Base-by-base conservation (phyloP, 2,888 invertebrate species). In the Hirtodrosophila alboralis region DNA sequence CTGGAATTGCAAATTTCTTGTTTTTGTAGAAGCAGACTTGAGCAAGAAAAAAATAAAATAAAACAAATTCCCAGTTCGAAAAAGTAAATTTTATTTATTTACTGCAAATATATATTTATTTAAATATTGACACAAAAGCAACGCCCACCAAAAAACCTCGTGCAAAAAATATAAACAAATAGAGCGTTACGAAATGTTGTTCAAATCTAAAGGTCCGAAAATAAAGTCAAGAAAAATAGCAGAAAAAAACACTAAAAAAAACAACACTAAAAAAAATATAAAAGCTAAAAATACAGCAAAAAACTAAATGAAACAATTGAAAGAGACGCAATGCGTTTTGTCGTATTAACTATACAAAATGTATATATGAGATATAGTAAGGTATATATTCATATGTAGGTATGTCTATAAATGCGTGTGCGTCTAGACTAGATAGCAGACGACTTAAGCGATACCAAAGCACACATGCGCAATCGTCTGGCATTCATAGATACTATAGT, bases 351-450 rank as follows among this genome's bases (percentile, higher is more conserved):
- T 43, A n/a, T 31, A 28, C 21, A 18, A n/a, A 36, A 52, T 48
- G 51, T 64, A 58, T 13, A n/a, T 40, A 44, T 21, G 21, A 44
- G 34, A 53, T 31, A 65, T 34, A 31, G 4, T 18, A 44, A 34
- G 30, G 36, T 31, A 41, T n/a, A n/a, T n/a, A n/a, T n/a, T n/a
- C n/a, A 18, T 47, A 37, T 9, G 21, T 34, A 49, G 37, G n/a
- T 49, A 38, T 43, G 27, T 56, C 31, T 37, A 47, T 38, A 40
- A 58, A 52, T 61, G 63, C 61, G 67, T 70, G 66, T 70, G 59
- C 67, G 88, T 88, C 88, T 88, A 88, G 88, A 88, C 88, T 78
- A 86, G 87, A 87, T 84, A 88, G 85, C 87, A 88, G 87, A 88
- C 88, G 79, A 86, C 81, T 84, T 86, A 81, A 86, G 84, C 74